Conservation (phyloP, 2,888 invertebrate species). For the Blera fallax region DNA sequence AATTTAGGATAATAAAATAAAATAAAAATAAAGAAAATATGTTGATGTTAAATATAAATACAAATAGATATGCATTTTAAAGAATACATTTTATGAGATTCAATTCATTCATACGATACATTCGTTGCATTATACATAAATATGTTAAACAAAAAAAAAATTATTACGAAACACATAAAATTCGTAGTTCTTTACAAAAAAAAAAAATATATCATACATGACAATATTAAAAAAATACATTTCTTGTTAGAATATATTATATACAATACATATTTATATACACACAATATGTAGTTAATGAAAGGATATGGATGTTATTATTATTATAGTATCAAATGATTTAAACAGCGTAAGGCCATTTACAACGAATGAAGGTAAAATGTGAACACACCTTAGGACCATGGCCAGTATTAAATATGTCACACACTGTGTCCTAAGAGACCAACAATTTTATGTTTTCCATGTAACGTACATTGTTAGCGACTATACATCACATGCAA, state of each 20-base stretch:
- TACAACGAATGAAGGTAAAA: constrained; percentile 64
- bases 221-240: constrained; percentile 58
- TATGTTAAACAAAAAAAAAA: constrained; percentile 12
- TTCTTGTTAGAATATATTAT: constrained; percentile 66
- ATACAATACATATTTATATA: constrained; percentile 47
- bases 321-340: constrained; percentile 18
- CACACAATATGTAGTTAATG: constrained; percentile 46
- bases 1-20: constrained; percentile 25
- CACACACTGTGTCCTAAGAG: not conserved
- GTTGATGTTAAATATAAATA: constrained; percentile 33
- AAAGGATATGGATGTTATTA: constrained; percentile 55
- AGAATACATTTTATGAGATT: constrained; percentile 19
- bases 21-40: constrained; percentile 10
- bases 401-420: constrained; percentile 52
- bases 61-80: constrained; percentile 21
- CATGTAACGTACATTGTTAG: not conserved
- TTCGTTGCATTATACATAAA: constrained; percentile 20
- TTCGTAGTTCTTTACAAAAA: constrained; percentile 52
- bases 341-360: constrained; percentile 46
- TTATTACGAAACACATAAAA: not conserved
- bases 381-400: constrained; percentile 41
- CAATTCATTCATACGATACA: constrained; percentile 27
- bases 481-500: not conserved
- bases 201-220: constrained; percentile 71
- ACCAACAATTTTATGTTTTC: constrained; percentile 6